phyloP scores from a whole-genome alignment of 2,888 invertebrate species.

The Ennomos quercinarius region DNA sequence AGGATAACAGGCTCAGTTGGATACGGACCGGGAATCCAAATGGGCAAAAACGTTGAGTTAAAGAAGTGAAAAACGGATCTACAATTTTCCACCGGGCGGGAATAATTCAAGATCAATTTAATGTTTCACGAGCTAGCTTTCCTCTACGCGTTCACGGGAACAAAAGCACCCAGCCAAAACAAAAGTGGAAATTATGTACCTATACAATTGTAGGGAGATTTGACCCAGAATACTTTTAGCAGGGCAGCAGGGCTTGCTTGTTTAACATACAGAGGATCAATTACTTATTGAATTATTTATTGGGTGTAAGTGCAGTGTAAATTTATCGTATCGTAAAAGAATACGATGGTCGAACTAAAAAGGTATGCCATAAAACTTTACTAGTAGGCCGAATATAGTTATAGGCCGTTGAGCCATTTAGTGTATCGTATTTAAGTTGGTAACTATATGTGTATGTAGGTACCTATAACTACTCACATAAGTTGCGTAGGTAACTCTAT shows the following conservation, averaged over 20 bases:
- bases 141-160: constrained; percentile 49
- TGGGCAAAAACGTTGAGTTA: constrained; percentile 72
- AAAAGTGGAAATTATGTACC: constrained; percentile 41
- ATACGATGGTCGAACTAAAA: constrained; percentile 37
- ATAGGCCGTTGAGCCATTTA: constrained; percentile 34
- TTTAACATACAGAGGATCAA: constrained; percentile 30
- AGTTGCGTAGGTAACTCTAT: constrained; percentile 1
- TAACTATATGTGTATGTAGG: too few species aligned
- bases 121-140: constrained; percentile 63
- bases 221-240: constrained; percentile 33
- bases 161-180: constrained; percentile 41
- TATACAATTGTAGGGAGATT: constrained; percentile 11
- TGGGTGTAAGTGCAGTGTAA: constrained; percentile 38
- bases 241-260: constrained; percentile 28
- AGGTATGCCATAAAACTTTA: constrained; percentile 37
- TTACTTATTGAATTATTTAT: constrained; percentile 43
- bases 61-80: constrained; percentile 74
- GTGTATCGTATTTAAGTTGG: constrained; percentile 25
- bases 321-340: constrained; percentile 40
- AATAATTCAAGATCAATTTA: constrained; percentile 74
- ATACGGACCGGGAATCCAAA: constrained; percentile 73
- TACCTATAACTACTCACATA: constrained; percentile 1
- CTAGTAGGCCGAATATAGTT: constrained; percentile 35
- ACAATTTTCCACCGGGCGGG: constrained; percentile 60
- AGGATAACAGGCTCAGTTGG: constrained; percentile 78